These are phyloP conservation scores for Onychostoma macrolepis DNA, from an alignment of 2,113 vertebrate genomes.

Conservation along the genomic window DNA sequence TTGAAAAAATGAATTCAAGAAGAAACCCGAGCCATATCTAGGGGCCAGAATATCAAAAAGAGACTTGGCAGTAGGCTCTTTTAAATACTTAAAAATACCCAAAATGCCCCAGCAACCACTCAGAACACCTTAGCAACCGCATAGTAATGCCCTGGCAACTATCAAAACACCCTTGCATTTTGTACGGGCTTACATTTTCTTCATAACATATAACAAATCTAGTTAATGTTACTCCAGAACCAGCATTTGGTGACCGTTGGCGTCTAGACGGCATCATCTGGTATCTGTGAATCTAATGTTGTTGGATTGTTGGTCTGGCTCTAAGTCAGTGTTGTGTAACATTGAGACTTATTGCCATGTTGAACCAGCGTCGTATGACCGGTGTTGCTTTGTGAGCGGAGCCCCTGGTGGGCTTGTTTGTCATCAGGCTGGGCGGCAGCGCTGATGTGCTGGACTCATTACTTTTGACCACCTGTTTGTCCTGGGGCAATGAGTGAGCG, in stretches of 20 bases:
- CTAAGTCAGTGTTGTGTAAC: constrained; percentile 34
- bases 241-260: constrained; percentile 4
- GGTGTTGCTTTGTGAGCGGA: constrained; percentile 38
- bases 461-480: constrained; percentile 80
- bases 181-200: neutral
- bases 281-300: neutral
- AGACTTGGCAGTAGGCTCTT: neutral
- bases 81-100: neutral
- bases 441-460: constrained; percentile 77
- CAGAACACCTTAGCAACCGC: constrained; percentile 1
- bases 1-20: neutral
- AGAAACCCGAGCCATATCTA: neutral
- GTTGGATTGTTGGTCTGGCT: constrained; percentile 39
- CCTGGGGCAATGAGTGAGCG: constrained; percentile 62
- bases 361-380: neutral
- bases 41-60: neutral
- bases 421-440: constrained; percentile 64
- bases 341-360: constrained; percentile 23
- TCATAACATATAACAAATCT: neutral
- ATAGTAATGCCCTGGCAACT: neutral
- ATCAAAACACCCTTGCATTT: neutral
- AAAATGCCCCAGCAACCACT: constrained; percentile 11
- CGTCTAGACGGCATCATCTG: neutral
- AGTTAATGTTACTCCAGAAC: neutral
- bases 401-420: constrained; percentile 72